Evolutionary conservation across 2,888 invertebrate genomes (phyloP), one percentile per base, ranked within the genome.

Genomic region (Helicoverpa assulta): DNA sequence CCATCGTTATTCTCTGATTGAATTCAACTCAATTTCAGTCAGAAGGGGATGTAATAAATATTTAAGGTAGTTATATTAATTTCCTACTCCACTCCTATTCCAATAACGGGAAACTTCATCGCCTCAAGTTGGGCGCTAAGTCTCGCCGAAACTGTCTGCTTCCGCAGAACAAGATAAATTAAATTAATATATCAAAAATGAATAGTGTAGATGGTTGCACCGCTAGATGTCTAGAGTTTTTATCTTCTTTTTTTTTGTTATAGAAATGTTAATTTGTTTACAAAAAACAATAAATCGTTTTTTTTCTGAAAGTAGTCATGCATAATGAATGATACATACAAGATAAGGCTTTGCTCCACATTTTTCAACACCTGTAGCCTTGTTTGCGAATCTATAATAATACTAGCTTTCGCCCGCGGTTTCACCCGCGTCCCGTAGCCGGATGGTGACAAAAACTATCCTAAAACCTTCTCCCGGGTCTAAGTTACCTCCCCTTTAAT

Each of bases 111-210:
- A 78, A 88, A 88, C 83, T 87, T 85, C 78, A 76, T 26, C 73
- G 64, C 68, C 74, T 78, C 81, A 88, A 87, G 85, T 88, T 79
- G 56, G 58, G 61, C 65, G 69, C 70, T 81, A 85, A 85, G 83
- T 85, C 85, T 73, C 85, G 80, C 84, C 75, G 76, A 83, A 85
- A 89, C 83, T 83, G 88, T 85, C 85, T 85, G 86, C 86, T 86
- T 80, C 79, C 80, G 81, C 84, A 80, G 81, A 90, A 87, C 81
- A 83, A 86, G 86, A 89, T 87, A 90, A 90, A 89, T 90, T 88
- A 80, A 89, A 90, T 91, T 89, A 90, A 87, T 87, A 80, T 40
- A 50, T 82, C 81, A 75, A 85, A 82, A 83, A 80, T 70, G 74
- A 70, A 60, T 74, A 52, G 63, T n/a, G 47, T n/a, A 7, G 1